phyloP scores from a whole-genome alignment of 2,113 vertebrate species.

The Clarias magur region DNA sequence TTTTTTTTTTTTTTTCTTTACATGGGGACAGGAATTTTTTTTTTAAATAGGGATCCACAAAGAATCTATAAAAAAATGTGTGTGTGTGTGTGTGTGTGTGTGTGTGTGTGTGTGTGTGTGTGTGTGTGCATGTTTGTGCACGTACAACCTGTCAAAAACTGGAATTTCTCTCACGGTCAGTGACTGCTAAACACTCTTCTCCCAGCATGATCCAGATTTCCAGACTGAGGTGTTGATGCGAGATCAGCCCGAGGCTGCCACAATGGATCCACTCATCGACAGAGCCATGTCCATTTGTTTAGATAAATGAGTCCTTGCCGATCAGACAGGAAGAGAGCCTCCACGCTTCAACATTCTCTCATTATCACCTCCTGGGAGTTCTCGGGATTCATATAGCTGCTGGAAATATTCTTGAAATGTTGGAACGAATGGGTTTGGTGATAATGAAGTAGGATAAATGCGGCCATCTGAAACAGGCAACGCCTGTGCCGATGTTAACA shows the following conservation, averaged over 20 bases:
- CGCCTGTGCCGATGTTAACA: background rate
- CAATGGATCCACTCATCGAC: background rate
- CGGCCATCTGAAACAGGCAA: background rate
- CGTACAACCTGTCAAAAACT: slow-evolving; percentile 19
- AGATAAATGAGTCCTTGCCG: background rate
- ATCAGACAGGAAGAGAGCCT: background rate
- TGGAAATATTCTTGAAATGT: background rate
- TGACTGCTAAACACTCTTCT: slow-evolving; percentile 3
- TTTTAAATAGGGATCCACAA: background rate
- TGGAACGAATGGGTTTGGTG: background rate
- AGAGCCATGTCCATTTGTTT: background rate
- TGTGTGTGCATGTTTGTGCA: slow-evolving; percentile 15
- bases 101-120: slow-evolving; percentile 1
- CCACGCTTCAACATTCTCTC: background rate
- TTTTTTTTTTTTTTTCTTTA: background rate
- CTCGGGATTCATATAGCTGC: background rate
- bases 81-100: slow-evolving; percentile 22
- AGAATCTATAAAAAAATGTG: background rate
- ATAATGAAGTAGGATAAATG: background rate
- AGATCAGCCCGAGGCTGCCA: slow-evolving; percentile 1
- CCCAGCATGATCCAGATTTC: slow-evolving; percentile 22
- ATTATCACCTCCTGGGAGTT: background rate
- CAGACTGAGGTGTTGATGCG: slow-evolving; percentile 20
- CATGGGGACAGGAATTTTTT: too few species aligned
- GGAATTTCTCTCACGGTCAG: background rate